Evolutionary conservation across 2,113 vertebrate genomes (phyloP), one percentile per base, ranked within the genome.

Genomic region (Sinocyclocheilus rhinocerous): DNA sequence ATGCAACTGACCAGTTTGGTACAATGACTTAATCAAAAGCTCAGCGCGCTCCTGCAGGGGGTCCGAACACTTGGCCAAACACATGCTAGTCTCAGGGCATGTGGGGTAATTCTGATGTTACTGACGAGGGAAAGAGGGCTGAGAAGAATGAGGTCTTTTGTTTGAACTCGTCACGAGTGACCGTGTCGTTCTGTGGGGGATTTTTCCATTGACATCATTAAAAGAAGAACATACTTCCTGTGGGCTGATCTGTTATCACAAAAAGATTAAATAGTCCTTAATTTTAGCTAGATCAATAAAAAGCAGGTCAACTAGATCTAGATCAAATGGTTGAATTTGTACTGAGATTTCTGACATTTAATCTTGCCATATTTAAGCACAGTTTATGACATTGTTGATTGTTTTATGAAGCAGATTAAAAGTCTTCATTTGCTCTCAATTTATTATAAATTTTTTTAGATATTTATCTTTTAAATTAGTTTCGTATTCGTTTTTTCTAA

Each of bases 141-240:
- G 87, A 86, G 87, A 90, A 95, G 90, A 93, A 91, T 84, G 89
- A 78, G 59, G 73, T 36, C 86, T 89, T 83, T 93, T 93, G 87
- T 92, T 88, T 85, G 33, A 84, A 42, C 70, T 86, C 83, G 87
- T 91, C 90, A 92, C 67, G 45, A 86, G 90, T 50, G 86, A 20
- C 81, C 48, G 65, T 81, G 48, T 57, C 77, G 77, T 87, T 83
- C 87, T 87, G 86, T 85, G n/a, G 29, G 80, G 80, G 89, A 78
- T 87, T 84, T 65, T 80, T 52, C 70, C 87, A 83, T 39, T 85
- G 84, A 86, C 80, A 75, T 89, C 52, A 85, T 87, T 87, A 29
- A 77, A 73, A 39, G 57, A 75, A 70, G 39, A 67, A 52, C 69
- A 85, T 18, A 87, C 82, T 81, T 87, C 88, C 82, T 81, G 59